Percentiles rank a stretch among this genome's conserved stretches.
Conservation (phyloP, 23 tunicate genomes). For the Diplosoma virens region DNA sequence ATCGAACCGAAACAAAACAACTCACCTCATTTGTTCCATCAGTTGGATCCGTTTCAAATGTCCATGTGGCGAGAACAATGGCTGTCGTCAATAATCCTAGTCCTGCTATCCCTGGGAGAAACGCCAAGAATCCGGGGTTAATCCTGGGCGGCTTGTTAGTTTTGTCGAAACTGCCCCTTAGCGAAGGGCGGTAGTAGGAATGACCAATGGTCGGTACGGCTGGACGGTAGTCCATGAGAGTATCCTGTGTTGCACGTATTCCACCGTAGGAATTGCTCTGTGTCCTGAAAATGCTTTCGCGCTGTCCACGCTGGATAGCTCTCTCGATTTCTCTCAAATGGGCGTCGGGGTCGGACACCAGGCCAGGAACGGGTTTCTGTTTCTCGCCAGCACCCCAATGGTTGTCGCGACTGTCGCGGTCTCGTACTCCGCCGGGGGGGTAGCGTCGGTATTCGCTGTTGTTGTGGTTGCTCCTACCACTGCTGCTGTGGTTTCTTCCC, state of each 20-base stretch:
- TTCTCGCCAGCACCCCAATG: neutral
- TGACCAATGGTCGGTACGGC: constrained; percentile 3
- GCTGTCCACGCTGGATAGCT: constrained; percentile 40
- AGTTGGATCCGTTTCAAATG: neutral
- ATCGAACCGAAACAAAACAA: too few species aligned
- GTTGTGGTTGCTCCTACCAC: too few species aligned
- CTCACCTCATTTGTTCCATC: neutral
- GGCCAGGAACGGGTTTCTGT: constrained; percentile 41
- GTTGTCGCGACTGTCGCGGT: neutral
- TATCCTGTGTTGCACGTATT: too few species aligned
- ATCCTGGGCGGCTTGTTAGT: neutral
- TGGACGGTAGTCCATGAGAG: neutral
- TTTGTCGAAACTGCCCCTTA: neutral
- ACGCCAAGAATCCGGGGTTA: constrained; percentile 9
- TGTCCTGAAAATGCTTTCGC: constrained; percentile 9
- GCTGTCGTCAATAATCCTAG: constrained; percentile 8
- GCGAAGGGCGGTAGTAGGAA: constrained; percentile 10
- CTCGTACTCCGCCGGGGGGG: neutral
- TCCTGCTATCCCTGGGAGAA: constrained; percentile 11
- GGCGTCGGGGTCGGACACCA: constrained; percentile 49
- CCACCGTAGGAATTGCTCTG: neutral
- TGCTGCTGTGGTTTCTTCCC: neutral
- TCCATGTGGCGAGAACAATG: constrained; percentile 8
- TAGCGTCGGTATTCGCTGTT: too few species aligned
- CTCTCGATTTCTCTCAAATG: neutral